phyloP scores from a whole-genome alignment of 2,888 invertebrate species.

The Xestia sexstrigata region DNA sequence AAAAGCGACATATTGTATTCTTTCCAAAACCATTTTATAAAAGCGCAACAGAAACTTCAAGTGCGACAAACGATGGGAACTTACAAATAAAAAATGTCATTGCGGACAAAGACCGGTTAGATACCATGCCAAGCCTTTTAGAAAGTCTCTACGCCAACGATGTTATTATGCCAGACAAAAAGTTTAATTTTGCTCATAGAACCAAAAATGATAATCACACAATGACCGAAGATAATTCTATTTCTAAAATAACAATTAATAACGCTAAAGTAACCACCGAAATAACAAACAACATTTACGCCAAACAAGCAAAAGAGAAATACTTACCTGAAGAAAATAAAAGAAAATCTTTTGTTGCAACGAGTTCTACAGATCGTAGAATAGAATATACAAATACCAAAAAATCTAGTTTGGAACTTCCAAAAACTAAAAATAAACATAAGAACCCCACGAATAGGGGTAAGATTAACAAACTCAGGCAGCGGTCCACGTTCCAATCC shows the following conservation, averaged over 20 bases:
- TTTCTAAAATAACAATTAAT: slow-evolving; percentile 22
- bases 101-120: slow-evolving; percentile 49
- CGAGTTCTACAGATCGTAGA: slow-evolving; percentile 64
- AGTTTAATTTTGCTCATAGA: slow-evolving; percentile 28
- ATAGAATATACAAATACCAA: slow-evolving; percentile 40
- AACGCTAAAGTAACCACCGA: slow-evolving; percentile 17
- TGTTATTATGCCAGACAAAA: slow-evolving; percentile 64
- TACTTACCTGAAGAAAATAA: slow-evolving; percentile 49
- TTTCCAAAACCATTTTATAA: slow-evolving; percentile 68
- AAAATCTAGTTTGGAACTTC: slow-evolving; percentile 21
- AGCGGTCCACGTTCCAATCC: slow-evolving; percentile 34
- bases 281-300: slow-evolving; percentile 5
- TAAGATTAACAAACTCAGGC: slow-evolving; percentile 50
- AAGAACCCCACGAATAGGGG: slow-evolving; percentile 21
- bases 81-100: slow-evolving; percentile 23
- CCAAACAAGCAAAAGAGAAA: slow-evolving; percentile 3
- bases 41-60: slow-evolving; percentile 63
- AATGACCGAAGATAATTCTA: slow-evolving; percentile 68
- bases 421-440: slow-evolving; percentile 12
- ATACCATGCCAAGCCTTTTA: slow-evolving; percentile 73
- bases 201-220: slow-evolving; percentile 67
- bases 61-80: slow-evolving; percentile 47
- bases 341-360: slow-evolving; percentile 59
- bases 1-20: slow-evolving; percentile 67
- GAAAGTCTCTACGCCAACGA: slow-evolving; percentile 74